Evolutionary conservation across 2,113 vertebrate genomes (phyloP).

Genomic region (Donacobius atricapilla): DNA sequence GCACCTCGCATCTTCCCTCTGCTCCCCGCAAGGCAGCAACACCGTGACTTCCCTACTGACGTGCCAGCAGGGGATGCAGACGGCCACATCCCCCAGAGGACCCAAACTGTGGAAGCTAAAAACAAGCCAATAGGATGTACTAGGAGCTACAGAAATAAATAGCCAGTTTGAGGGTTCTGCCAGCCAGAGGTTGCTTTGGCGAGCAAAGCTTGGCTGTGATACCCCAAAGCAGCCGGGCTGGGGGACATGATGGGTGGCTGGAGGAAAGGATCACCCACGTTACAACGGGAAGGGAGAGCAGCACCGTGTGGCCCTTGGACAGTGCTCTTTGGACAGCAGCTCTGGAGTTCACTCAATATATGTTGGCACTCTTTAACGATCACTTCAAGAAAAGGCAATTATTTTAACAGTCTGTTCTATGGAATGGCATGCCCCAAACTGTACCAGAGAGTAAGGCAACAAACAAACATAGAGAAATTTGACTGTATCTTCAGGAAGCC

Average conservation of each 20-base stretch:
- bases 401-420: background rate
- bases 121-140: background rate
- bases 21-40: background rate
- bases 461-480: background rate
- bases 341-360: rapidly evolving
- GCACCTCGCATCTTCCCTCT: background rate
- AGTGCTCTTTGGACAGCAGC: background rate
- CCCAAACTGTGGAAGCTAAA: background rate
- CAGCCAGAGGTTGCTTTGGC: background rate
- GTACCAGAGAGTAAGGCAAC: background rate
- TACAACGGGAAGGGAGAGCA: background rate
- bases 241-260: rapidly evolving
- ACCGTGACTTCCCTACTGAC: rapidly evolving
- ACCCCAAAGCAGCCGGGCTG: rapidly evolving
- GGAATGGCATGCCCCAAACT: background rate
- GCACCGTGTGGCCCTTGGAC: background rate
- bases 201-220: background rate
- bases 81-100: background rate
- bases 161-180: background rate
- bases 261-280: rapidly evolving
- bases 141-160: background rate
- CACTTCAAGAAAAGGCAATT: rapidly evolving
- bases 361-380: background rate
- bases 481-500: background rate
- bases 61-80: background rate